Base-by-base conservation (phyloP, 2,888 invertebrate genomes). In the Steinernema scapterisci region DNA sequence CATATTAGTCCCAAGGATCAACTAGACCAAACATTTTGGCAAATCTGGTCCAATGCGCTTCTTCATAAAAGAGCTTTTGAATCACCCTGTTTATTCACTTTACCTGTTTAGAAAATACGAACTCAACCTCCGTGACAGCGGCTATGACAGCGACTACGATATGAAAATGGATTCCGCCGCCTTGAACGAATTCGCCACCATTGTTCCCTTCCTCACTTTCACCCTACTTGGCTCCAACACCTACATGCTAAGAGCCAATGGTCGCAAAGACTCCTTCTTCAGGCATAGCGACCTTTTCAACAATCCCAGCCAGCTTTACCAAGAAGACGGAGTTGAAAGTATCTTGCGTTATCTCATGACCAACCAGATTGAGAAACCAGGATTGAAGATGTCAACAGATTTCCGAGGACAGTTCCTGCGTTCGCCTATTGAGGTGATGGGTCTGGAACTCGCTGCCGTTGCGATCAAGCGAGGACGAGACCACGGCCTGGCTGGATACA, bases 121-220 rank as follows among this genome's bases (percentile, higher is more conserved):
- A 52, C 89, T 96, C 72, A 93, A 93, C 80, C 90, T 95, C 5
- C 88, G 93, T 81, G 92, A 93, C 0, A 74, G 80, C 70, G 87
- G 86, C n/a, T 85, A 81, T 76, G 85, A 84, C 76, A 81, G 85
- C 7, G 85, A 86, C 16, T 93, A 94, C 87, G 91, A 93, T 86
- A 89, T 91, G 80, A 76, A 88, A 0, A 89, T 93, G 5, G 92
- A 95, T 87, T 92, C 94, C 0, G 90, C 92, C 11, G 91, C 94
- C 72, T 92, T 93, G 19, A 95, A 95, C 89, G 85, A 86, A 71
- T 86, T 86, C 71, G 82, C 85, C 6, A 78, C 80, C 9, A 78
- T 82, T n/a, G 77, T 84, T 54, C 80, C 84, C 11, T 80, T 82
- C 56, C 79, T 82, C 23, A 79, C 82, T 11, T 81, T 81, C 25